A percentile compares a stretch with the other conserved stretches of the same genome.
Evolutionary conservation across 1,140 invertebrate species (phyloP).

Genomic region (Formica exsecta): DNA sequence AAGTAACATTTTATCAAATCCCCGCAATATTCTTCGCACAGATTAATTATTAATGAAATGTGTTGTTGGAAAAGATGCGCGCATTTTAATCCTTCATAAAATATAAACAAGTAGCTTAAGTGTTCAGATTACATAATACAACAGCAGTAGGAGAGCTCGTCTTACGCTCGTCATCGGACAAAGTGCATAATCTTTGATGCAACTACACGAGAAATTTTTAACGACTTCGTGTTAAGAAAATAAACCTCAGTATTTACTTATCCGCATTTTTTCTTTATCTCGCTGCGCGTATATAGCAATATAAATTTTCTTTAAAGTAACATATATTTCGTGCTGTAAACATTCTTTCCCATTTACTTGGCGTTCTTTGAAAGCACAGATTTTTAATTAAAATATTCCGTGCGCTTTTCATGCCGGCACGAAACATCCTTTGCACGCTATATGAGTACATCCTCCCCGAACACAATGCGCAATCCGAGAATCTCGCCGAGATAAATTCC

Average conservation of each 20-base stretch:
- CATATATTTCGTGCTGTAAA: slow-evolving; percentile 38
- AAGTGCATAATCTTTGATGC: slow-evolving; percentile 33
- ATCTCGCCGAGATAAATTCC: slow-evolving; percentile 1
- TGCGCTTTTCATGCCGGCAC: slow-evolving; percentile 51
- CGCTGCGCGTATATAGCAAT: slow-evolving; percentile 40
- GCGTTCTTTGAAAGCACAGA: slow-evolving; percentile 59
- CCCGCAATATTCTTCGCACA: not conserved
- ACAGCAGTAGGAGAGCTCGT: not conserved
- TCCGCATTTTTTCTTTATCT: slow-evolving; percentile 60
- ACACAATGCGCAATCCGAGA: slow-evolving; percentile 64
- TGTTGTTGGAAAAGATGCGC: not conserved
- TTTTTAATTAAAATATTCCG: slow-evolving; percentile 71
- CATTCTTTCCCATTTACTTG: slow-evolving; percentile 54
- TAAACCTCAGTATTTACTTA: slow-evolving; percentile 64
- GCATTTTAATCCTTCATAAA: slow-evolving; percentile 6
- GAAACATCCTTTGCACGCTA: slow-evolving; percentile 42
- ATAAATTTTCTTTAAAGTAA: slow-evolving; percentile 62
- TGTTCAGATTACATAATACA: slow-evolving; percentile 40
- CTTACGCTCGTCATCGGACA: slow-evolving; percentile 13
- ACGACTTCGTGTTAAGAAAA: slow-evolving; percentile 47
- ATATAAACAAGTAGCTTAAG: slow-evolving; percentile 47
- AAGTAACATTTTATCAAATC: not conserved
- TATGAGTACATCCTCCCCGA: slow-evolving; percentile 41
- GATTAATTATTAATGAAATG: slow-evolving; percentile 11
- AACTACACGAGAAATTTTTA: slow-evolving; percentile 68